A percentile compares a stretch with the other conserved stretches of the same genome.
These are phyloP conservation scores for Aspidiotus rigidus DNA, from an alignment of 2,888 invertebrate genomes.

Conservation along the genomic window DNA sequence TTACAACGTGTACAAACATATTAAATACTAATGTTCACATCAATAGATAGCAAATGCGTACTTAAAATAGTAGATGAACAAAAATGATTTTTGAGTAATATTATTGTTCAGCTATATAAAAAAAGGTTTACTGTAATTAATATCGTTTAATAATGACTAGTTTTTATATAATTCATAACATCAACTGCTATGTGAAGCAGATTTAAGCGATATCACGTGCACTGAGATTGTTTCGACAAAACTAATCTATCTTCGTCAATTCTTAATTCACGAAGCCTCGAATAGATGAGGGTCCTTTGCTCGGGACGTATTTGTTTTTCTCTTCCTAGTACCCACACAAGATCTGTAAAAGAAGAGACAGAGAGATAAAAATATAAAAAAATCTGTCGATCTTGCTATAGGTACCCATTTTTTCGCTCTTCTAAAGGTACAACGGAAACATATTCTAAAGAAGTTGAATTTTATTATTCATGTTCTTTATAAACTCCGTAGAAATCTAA, in stretches of 20 bases:
- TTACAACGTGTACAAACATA: too few relatives aligned
- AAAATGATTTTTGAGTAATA: too few relatives aligned
- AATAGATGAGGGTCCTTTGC: conserved; percentile 56
- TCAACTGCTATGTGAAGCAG: neutral
- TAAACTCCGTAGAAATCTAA: too few relatives aligned
- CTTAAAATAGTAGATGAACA: too few relatives aligned
- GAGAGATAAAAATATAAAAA: neutral
- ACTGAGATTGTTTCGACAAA: conserved; percentile 54
- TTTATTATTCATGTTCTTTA: too few relatives aligned
- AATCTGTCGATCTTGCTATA: neutral
- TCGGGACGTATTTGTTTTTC: conserved; percentile 55
- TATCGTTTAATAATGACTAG: conserved; percentile 11
- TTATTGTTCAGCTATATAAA: neutral
- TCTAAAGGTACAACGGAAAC: neutral
- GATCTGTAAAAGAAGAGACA: conserved; percentile 48
- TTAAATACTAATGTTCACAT: too few relatives aligned
- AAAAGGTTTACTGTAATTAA: neutral
- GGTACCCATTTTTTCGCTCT: neutral
- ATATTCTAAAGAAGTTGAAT: neutral
- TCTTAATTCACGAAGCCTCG: conserved; percentile 50
- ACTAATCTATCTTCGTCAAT: conserved; percentile 62
- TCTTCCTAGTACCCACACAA: conserved; percentile 63
- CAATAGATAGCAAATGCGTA: too few relatives aligned
- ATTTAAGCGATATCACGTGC: neutral
- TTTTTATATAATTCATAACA: neutral